Base-by-base conservation (phyloP, 2,113 vertebrate species). In the Gavialis gangeticus region DNA sequence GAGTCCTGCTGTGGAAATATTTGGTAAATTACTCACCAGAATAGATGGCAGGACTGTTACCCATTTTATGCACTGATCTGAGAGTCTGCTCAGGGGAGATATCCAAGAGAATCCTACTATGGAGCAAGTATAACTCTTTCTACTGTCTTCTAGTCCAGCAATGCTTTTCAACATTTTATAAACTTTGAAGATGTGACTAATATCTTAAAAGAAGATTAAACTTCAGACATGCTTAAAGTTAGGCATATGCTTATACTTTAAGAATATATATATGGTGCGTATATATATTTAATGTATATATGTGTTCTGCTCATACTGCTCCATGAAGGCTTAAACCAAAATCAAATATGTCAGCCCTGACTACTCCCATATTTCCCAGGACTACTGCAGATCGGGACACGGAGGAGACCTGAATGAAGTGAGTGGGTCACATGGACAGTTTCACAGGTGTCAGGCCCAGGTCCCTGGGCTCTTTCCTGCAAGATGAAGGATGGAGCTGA, bases 31-130 rank as follows among this genome's bases (percentile, higher is more conserved):
- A 1, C 30, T 88, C 0, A 2, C 63, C 83, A 46, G 66, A 62
- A n/a, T 21, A 80, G 62, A 59, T 88, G 75, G 82, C 88, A 87
- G 75, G 57, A 62, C 19, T 79, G 82, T 67, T 85, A 66, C 62
- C 89, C 79, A 34, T 90, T 22, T 79, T 86, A 34, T 2, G 1
- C 37, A 30, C 71, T 82, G 79, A 59, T 80, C 46, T 46, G 84
- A 22, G 21, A 4, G 56, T 77, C 86, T 9, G 46, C 46, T 83
- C 82, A 9, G 54, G 34, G 82, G 56, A 12, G 19, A 67, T 1
- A 2, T 58, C 21, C 55, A 79, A 12, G 37, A 13, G 13, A 4
- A 30, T 73, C 34, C 34, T 28, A 77, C 83, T 79, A 66, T 22
- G 81, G 19, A 62, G 58, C 79, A 71, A 27, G 14, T 59, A 58